phyloP scores from a whole-genome alignment of 2,113 vertebrate species.

The Rostratula benghalensis region DNA sequence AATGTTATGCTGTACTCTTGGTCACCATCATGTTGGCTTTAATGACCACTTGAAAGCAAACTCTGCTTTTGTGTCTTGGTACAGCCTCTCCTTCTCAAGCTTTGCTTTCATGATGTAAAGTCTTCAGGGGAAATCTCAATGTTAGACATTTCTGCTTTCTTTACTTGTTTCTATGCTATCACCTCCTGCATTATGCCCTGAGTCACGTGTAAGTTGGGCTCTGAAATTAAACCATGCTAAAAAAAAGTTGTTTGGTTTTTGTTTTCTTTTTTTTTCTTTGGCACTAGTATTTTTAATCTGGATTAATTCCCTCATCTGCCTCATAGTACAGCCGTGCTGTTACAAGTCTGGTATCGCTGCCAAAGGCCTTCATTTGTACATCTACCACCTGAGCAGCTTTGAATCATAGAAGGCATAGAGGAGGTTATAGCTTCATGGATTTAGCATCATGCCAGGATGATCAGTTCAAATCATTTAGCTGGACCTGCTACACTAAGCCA shows the following conservation, averaged over 20 bases:
- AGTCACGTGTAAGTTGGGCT: neutral
- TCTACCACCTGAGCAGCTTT: slow-evolving; percentile 40
- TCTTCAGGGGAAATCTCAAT: neutral
- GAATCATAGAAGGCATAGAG: neutral
- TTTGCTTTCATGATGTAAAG: neutral
- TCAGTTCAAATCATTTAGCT: neutral
- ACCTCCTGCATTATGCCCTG: neutral
- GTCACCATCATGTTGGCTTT: neutral
- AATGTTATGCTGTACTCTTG: neutral
- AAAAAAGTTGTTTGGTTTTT: neutral
- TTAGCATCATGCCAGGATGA: neutral
- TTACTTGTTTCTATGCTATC: neutral
- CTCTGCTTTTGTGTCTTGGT: neutral
- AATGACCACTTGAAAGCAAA: neutral
- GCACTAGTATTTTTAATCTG: slow-evolving; percentile 28
- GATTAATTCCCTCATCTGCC: slow-evolving; percentile 22
- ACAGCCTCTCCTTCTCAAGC: neutral
- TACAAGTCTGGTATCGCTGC: neutral
- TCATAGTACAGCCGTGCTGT: neutral
- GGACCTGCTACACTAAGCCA: neutral
- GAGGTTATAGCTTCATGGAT: neutral
- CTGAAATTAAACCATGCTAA: neutral
- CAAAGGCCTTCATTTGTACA: slow-evolving; percentile 26
- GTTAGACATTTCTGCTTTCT: neutral
- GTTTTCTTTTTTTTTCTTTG: neutral